Base-by-base conservation (phyloP, 2,888 invertebrate genomes). In the Lycocerus yunnanus region DNA sequence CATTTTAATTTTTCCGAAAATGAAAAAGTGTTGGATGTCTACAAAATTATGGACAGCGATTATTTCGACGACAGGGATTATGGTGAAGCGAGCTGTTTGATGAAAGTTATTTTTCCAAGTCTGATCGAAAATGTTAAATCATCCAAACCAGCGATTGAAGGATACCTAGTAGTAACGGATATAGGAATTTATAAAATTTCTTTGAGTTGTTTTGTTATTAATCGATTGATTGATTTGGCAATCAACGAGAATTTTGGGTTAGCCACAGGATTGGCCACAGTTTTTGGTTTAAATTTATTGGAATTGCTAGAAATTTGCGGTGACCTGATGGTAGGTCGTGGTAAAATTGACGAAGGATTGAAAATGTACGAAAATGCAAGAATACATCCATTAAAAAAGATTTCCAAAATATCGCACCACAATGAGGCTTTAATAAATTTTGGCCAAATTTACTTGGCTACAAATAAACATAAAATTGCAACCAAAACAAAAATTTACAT, bases 251-350 rank as follows among this genome's bases (percentile, higher is more conserved):
- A 91, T 80, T 82, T 90, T 9, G 88, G 89, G 63, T 87, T 88
- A 81, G 91, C 92, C 6, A 91, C 90, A 79, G 88, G 88, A 80
- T 83, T 92, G 58, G 90, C 91, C 1, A 85, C 88, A 68, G 88
- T 91, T 68, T 91, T 91, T 82, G 90, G 90, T 68, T 86, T 93
- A 69, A 91, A 92, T 81, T 87, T 93, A 67, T 91, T 92, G 76
- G 89, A 91, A 70, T 87, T 93, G 69, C 89, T 97, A 78, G 94
- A 95, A 84, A 91, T 92, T 80, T 94, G 95, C 21, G 96, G 96
- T 0, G 96, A 97, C 86, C 90, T 94, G 85, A 89, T 95, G 82
- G 88, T 97, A 83, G 90, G 93, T 3, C 91, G 93, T 75, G 92
- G 92, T 13, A 92, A 93, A 80, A 91, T 94, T 76, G 90, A 93